Evolutionary conservation across 92 coral and sea anemone genomes (phyloP).

Genomic region (Paramuricea clavata): DNA sequence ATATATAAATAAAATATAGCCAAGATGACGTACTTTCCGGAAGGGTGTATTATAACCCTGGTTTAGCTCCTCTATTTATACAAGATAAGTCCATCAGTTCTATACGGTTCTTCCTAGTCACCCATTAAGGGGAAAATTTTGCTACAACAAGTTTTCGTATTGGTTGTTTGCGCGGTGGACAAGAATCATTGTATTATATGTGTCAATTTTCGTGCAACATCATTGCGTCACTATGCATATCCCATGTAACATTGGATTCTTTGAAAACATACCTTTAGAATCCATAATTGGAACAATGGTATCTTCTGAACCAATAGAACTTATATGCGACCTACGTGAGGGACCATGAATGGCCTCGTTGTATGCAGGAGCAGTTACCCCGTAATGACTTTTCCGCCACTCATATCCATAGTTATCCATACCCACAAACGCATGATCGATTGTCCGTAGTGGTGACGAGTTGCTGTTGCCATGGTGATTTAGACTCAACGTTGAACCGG

Average conservation of each 20-base stretch:
- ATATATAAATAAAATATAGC: no score
- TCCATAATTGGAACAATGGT: conserved; percentile 48
- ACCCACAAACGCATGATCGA: conserved; percentile 42
- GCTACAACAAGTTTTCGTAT: no score
- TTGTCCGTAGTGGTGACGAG: conserved; percentile 17
- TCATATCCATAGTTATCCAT: conserved; percentile 53
- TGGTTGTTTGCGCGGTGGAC: no score
- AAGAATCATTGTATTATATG: no score
- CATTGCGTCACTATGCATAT: background rate
- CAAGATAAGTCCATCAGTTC: no score
- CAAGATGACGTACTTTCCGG: no score
- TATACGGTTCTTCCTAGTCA: no score
- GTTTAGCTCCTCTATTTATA: no score
- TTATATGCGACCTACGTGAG: background rate
- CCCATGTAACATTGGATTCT: background rate
- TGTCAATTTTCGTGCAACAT: no score
- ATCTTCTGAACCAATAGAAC: conserved; percentile 38
- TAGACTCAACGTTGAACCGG: conserved; percentile 47
- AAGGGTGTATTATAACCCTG: no score
- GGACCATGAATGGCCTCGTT: conserved; percentile 44
- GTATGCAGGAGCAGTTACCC: conserved; percentile 25
- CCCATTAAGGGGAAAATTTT: no score
- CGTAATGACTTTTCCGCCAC: conserved; percentile 43
- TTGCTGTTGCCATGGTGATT: conserved; percentile 22
- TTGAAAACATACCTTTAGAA: conserved; percentile 22